phyloP scores from a whole-genome alignment of 2,797 vertebrate species.

The Periparus ater region DNA sequence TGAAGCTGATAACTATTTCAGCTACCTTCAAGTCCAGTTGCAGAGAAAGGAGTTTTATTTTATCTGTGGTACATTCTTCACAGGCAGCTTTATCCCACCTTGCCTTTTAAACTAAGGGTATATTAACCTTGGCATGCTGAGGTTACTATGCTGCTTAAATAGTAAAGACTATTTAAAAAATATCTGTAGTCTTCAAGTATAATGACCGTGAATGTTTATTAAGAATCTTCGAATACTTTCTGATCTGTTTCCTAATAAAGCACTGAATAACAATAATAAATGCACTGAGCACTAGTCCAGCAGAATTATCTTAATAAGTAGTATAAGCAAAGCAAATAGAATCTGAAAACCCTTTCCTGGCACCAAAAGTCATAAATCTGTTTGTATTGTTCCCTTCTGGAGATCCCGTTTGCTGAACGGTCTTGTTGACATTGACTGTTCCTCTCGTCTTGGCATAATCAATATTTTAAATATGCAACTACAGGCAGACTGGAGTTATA shows the following conservation, averaged over 20 bases:
- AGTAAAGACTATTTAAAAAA: conserved; percentile 32
- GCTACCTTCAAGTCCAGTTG: neutral
- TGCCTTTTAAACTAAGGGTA: conserved; percentile 6
- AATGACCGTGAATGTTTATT: conserved; percentile 50
- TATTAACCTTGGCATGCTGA: neutral
- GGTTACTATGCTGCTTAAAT: neutral
- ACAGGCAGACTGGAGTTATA: conserved; percentile 42
- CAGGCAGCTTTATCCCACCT: neutral
- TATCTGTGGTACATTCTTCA: neutral
- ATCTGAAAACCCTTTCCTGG: conserved; percentile 34
- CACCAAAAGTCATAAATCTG: conserved; percentile 63
- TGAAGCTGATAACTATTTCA: neutral
- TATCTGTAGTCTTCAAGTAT: conserved; percentile 54
- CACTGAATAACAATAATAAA: conserved; percentile 51
- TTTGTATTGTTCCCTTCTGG: conserved; percentile 68
- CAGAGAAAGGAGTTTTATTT: conserved; percentile 5
- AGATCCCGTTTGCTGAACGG: conserved; percentile 57
- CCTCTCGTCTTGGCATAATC: conserved; percentile 58
- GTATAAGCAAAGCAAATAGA: conserved; percentile 66
- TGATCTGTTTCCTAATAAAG: conserved; percentile 51
- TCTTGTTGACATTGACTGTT: conserved; percentile 64
- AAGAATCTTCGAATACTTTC: conserved; percentile 52
- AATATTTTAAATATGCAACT: conserved; percentile 70
- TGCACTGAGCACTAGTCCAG: conserved; percentile 14
- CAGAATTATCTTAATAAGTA: conserved; percentile 70